Evolutionary conservation across 1,140 invertebrate genomes (phyloP).

Genomic region (Panagrolaimus sp.): DNA sequence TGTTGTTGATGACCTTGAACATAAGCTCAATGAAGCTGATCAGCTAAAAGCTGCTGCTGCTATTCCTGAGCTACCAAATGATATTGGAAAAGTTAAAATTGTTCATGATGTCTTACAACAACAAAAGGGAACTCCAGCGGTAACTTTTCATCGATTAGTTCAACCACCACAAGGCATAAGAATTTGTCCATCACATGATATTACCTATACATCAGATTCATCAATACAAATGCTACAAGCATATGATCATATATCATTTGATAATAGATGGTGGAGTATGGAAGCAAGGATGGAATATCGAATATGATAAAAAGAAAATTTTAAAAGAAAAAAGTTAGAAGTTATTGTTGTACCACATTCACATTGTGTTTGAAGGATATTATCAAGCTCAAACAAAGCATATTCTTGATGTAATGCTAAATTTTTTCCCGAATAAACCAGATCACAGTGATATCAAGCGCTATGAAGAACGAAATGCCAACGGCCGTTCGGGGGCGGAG

Average conservation of each 20-base stretch:
- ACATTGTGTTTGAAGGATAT: constrained; percentile 92
- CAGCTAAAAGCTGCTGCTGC: background rate
- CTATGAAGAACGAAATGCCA: no score
- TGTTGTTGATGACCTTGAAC: constrained; percentile 14
- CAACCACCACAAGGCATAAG: constrained; percentile 16
- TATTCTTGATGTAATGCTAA: constrained; percentile 82
- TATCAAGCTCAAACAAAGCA: constrained; percentile 76
- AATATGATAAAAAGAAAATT: constrained; percentile 73
- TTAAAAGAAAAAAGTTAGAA: constrained; percentile 73
- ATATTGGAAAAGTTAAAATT: constrained; percentile 18
- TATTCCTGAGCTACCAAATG: background rate
- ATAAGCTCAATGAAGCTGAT: background rate
- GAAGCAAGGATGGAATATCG: constrained; percentile 93
- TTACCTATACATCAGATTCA: background rate
- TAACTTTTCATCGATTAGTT: constrained; percentile 3
- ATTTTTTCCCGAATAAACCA: constrained; percentile 72
- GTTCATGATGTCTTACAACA: constrained; percentile 22
- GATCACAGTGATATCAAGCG: no score
- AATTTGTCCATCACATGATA: background rate
- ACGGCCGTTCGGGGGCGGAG: no score
- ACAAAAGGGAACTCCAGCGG: constrained; percentile 1
- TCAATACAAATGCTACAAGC: constrained; percentile 74
- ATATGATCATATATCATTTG: constrained; percentile 80
- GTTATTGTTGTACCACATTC: constrained; percentile 96
- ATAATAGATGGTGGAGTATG: constrained; percentile 93